Conservation (phyloP, 2,797 vertebrate species). For the Coccyzus lansbergi region DNA sequence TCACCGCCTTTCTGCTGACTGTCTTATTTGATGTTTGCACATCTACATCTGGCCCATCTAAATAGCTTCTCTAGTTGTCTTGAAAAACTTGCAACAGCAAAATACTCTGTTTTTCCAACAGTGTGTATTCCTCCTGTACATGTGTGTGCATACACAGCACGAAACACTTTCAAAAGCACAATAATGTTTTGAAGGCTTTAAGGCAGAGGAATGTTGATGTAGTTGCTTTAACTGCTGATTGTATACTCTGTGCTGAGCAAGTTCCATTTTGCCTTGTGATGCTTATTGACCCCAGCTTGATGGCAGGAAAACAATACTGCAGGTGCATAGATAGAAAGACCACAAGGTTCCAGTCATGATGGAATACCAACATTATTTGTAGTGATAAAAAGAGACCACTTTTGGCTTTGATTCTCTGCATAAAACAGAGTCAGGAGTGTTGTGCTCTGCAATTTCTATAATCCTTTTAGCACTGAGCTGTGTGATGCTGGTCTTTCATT, state of each 20-base stretch:
- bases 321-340: background rate
- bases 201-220: constrained; percentile 9
- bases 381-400: background rate
- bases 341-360: background rate
- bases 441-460: constrained; percentile 32
- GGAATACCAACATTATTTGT: background rate
- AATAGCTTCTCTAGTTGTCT: background rate
- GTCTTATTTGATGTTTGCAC: background rate
- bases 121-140: background rate
- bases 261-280: background rate
- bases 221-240: background rate
- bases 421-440: background rate
- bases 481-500: constrained; percentile 37
- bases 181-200: background rate
- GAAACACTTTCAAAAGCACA: background rate
- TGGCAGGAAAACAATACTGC: constrained; percentile 30
- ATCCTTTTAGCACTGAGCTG: constrained; percentile 59
- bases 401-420: background rate
- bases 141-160: background rate
- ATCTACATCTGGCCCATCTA: background rate
- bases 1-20: constrained; percentile 19
- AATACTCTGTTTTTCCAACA: background rate
- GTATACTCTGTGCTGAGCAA: background rate
- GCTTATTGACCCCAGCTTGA: constrained; percentile 2
- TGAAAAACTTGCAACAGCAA: background rate